These are phyloP conservation scores for Carcharodon carcharias DNA, from an alignment of 2,797 vertebrate genomes.

Conservation along the genomic window DNA sequence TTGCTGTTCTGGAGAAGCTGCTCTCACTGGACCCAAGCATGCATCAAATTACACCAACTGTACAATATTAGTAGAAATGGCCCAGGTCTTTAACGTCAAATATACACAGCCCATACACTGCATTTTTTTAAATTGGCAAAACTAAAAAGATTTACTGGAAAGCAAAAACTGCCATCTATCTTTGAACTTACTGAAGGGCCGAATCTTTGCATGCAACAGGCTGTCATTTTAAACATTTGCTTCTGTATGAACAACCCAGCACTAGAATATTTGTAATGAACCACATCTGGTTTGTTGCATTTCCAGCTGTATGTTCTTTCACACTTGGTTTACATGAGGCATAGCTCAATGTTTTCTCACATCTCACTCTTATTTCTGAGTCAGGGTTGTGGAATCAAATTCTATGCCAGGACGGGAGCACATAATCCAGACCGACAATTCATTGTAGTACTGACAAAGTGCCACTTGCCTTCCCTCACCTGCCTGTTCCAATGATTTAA, in stretches of 20 bases:
- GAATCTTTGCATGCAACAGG: neutral
- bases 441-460: neutral
- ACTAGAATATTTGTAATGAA: neutral
- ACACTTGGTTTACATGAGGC: constrained; percentile 20
- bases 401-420: neutral
- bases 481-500: neutral
- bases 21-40: neutral
- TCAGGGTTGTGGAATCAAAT: neutral
- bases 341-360: neutral
- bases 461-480: neutral
- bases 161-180: neutral
- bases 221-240: neutral
- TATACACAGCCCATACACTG: neutral
- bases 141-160: no score
- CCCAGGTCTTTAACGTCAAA: neutral
- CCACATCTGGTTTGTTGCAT: constrained; percentile 22
- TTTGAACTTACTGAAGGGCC: neutral
- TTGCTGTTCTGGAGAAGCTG: neutral
- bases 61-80: neutral
- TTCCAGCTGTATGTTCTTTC: constrained; percentile 18
- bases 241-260: neutral
- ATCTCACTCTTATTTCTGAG: neutral
- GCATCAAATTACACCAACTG: constrained; percentile 15
- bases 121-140: no score
- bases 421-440: neutral